phyloP scores from a whole-genome alignment of 2,888 invertebrate genomes.

The Graphium colonna region DNA sequence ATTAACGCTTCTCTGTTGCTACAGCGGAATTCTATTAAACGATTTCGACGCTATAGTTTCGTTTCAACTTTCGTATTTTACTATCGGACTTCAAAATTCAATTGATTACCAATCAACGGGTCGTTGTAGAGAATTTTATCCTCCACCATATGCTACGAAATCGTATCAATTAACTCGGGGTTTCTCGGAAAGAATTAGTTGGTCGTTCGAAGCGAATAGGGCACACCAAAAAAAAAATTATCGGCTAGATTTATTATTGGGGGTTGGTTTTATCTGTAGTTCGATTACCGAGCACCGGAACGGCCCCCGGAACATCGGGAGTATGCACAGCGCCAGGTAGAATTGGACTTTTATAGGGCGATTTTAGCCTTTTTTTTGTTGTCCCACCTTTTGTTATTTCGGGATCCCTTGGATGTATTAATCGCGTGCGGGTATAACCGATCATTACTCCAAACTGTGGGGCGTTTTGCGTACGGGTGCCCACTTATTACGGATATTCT shows the following conservation, averaged over 20 bases:
- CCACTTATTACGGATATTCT: conserved; percentile 75
- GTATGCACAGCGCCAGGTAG: conserved; percentile 55
- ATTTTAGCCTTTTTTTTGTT: conserved; percentile 77
- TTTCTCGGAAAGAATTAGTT: conserved; percentile 70
- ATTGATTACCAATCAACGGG: background rate
- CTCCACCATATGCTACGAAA: background rate
- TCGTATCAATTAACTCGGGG: conserved; percentile 28
- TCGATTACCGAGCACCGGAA: conserved; percentile 46
- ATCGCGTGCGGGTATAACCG: conserved; percentile 72
- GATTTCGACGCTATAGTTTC: too few relatives aligned
- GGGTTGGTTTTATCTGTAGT: conserved; percentile 63
- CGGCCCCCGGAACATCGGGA: conserved; percentile 37
- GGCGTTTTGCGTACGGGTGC: conserved; percentile 75
- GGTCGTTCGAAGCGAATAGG: conserved; percentile 48
- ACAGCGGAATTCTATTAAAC: too few relatives aligned
- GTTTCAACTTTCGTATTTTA: too few relatives aligned
- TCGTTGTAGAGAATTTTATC: background rate
- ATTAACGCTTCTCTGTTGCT: background rate
- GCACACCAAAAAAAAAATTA: conserved; percentile 62
- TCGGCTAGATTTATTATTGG: conserved; percentile 75
- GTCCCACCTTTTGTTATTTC: conserved; percentile 69
- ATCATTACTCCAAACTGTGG: conserved; percentile 75
- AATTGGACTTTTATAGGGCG: conserved; percentile 66
- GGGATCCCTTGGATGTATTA: conserved; percentile 74
- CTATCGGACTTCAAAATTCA: too few relatives aligned